Evolutionary conservation across 2,797 vertebrate genomes (phyloP).

Genomic region (Apogon hyalosoma): DNA sequence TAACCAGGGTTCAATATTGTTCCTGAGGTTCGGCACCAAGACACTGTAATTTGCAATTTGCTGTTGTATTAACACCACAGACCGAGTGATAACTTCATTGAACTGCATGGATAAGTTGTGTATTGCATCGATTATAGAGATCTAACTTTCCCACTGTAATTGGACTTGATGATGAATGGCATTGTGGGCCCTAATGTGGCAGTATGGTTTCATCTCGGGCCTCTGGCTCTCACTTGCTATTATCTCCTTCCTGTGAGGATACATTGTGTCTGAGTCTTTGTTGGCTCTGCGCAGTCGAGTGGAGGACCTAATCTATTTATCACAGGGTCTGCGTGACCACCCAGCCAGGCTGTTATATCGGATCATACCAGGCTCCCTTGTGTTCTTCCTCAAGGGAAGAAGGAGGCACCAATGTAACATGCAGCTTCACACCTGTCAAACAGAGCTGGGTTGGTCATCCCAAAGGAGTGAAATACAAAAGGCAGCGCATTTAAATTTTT

Average conservation of each 20-base stretch:
- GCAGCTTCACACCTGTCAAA: constrained; percentile 79
- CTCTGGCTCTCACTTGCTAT: constrained; percentile 77
- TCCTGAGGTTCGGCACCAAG: constrained; percentile 45
- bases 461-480: constrained; percentile 53
- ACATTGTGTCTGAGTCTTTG: constrained; percentile 79
- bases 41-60: constrained; percentile 61
- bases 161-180: constrained; percentile 82
- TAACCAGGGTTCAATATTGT: constrained; percentile 57
- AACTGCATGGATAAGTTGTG: constrained; percentile 59
- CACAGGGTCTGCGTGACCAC: constrained; percentile 79
- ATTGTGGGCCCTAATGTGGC: constrained; percentile 76
- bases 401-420: constrained; percentile 65
- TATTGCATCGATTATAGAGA: constrained; percentile 58
- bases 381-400: constrained; percentile 69
- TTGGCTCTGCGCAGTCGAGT: constrained; percentile 75
- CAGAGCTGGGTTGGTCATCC: constrained; percentile 64
- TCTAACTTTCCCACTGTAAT: constrained; percentile 75
- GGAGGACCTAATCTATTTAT: constrained; percentile 86
- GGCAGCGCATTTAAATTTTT: constrained; percentile 62
- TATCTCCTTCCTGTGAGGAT: constrained; percentile 80
- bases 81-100: constrained; percentile 65
- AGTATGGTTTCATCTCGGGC: constrained; percentile 77
- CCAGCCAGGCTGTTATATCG: constrained; percentile 77
- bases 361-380: constrained; percentile 73
- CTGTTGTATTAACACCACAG: constrained; percentile 61